These are phyloP conservation scores for Rhinella marina DNA, from an alignment of 2,797 vertebrate genomes.

Conservation along the genomic window DNA sequence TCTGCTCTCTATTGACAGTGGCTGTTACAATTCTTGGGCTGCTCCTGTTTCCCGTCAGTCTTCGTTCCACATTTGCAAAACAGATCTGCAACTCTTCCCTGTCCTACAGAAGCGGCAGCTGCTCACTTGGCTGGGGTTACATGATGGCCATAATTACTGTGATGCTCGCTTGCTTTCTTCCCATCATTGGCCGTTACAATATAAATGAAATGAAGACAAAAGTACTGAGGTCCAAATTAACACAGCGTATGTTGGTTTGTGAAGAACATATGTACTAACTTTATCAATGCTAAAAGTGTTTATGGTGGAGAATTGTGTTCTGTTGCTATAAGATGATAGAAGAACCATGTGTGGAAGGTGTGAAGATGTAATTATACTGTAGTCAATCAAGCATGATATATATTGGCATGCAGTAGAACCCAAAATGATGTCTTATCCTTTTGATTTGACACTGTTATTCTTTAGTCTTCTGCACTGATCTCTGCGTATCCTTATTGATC, in stretches of 20 bases:
- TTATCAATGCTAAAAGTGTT: background rate
- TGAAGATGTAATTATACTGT: background rate
- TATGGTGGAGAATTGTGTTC: background rate
- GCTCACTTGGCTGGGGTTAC: constrained; percentile 64
- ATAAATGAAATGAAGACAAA: constrained; percentile 23
- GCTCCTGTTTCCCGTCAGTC: constrained; percentile 62
- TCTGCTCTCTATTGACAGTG: constrained; percentile 44
- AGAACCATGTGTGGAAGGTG: background rate
- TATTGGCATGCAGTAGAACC: too few relatives aligned
- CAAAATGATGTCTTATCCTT: too few relatives aligned
- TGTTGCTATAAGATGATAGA: background rate
- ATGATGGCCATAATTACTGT: constrained; percentile 56
- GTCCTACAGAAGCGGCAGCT: constrained; percentile 41
- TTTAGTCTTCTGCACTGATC: too few relatives aligned
- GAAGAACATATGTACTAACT: constrained; percentile 22
- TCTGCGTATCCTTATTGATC: too few relatives aligned
- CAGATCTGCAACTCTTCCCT: constrained; percentile 56
- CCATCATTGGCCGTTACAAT: constrained; percentile 28
- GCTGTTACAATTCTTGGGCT: constrained; percentile 53
- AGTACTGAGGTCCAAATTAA: constrained; percentile 53
- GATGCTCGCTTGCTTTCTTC: constrained; percentile 61
- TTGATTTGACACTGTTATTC: too few relatives aligned
- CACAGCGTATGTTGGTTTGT: constrained; percentile 21
- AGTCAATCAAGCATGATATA: too few relatives aligned
- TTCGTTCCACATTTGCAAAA: constrained; percentile 58